Evolutionary conservation across 2,113 vertebrate genomes (phyloP), one percentile per base, ranked within the genome.

Genomic region (Sceloporus tristichus): DNA sequence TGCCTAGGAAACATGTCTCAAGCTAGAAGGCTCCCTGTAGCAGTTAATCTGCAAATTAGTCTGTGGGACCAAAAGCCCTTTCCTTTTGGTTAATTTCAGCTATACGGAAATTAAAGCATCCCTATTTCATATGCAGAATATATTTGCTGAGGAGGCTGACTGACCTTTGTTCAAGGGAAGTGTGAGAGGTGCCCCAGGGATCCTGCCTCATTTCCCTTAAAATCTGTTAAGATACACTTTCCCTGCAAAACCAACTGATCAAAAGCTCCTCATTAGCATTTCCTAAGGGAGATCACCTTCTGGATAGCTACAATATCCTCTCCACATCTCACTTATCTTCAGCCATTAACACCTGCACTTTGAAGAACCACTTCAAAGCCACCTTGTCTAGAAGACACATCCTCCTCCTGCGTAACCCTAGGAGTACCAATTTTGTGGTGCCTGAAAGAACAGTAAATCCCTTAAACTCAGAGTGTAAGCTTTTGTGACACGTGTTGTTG

Each of bases 61-160:
- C 8, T 74, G 0, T 0, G 3, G 29, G 76, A 19, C 21, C 3
- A 85, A 85, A 77, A 0, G 18, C 0, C 38, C 62, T 66, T 82
- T 29, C 34, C 7, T 65, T 82, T 74, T 66, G 38, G 8, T 82
- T 18, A 38, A 8, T 9, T 23, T 23, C 27, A 18, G 3, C 9
- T 66, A 27, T 53, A 76, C 2, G 54, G 79, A 76, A 77, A 25
- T 38, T 88, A 62, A 88, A 86, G 87, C 2, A 29, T 29, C 68
- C 10, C 7, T 71, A 29, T 70, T 70, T 70, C 66, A 23, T 27
- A 70, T 29, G 27, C 9, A 70, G 21, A 70, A 70, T 5, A 70
- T 70, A 38, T 23, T 40, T 25, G 78, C 9, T 8, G 10, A 5
- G 38, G 14, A 65, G 40, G 29, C 38, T 76, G 38, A 42, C 19